Percentiles rank a stretch among this genome's conserved stretches.
phyloP scores from a whole-genome alignment of 2,888 invertebrate genomes.

The Thymelicus sylvestris region DNA sequence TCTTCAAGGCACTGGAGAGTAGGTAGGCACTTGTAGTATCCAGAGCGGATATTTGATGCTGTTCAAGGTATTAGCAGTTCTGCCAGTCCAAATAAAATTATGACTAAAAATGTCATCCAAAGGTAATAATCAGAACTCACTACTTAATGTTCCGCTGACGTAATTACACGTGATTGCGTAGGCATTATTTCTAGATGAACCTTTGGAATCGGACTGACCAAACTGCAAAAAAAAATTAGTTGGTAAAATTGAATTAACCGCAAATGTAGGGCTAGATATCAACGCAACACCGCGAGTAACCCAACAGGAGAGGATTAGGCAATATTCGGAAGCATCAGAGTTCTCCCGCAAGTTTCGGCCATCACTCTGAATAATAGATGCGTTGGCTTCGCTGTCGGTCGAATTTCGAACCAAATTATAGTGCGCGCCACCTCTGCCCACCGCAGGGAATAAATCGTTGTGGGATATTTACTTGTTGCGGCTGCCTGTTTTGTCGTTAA shows the following conservation, averaged over 20 bases:
- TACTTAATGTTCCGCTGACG: too few species aligned
- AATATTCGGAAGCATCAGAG: slow-evolving; percentile 51
- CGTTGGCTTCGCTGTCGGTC: slow-evolving; percentile 55
- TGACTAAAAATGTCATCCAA: too few species aligned
- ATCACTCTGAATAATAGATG: slow-evolving; percentile 74
- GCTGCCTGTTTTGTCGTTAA: slow-evolving; percentile 43
- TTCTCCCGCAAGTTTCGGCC: slow-evolving; percentile 60
- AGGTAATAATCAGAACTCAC: too few species aligned
- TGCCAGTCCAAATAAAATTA: too few species aligned
- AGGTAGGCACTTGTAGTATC: too few species aligned
- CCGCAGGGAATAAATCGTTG: slow-evolving; percentile 62
- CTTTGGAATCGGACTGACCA: too few species aligned
- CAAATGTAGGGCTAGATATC: not conserved
- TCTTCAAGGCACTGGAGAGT: too few species aligned
- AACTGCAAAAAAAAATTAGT: too few species aligned
- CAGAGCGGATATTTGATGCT: too few species aligned
- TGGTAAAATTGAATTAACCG: not conserved
- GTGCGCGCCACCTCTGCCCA: slow-evolving; percentile 64
- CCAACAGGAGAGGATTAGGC: not conserved
- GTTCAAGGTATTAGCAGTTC: too few species aligned
- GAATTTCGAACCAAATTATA: slow-evolving; percentile 79
- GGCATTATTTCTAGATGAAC: too few species aligned
- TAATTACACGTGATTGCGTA: too few species aligned
- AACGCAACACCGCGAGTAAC: not conserved
- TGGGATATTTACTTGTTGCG: slow-evolving; percentile 39